Base-by-base conservation (phyloP, 2,888 invertebrate genomes). In the Tetrapedia diversipes region DNA sequence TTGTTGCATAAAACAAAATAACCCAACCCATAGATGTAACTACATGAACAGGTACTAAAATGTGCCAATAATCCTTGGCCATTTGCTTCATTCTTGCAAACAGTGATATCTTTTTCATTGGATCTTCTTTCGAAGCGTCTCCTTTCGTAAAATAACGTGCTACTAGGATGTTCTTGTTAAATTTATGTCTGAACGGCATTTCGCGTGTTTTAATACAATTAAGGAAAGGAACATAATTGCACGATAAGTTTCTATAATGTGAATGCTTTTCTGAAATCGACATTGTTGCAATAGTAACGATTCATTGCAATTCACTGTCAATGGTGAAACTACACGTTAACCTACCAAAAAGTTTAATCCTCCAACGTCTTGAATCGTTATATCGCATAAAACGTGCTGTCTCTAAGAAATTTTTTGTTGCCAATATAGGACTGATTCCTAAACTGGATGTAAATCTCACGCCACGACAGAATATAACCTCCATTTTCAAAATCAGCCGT, bases 1-100 rank as follows among this genome's bases (percentile, higher is more conserved):
- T 96, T 85, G 95, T 92, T 89, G 96, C 95, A 92, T 98, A 99
- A 92, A 98, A 98, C 24, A 95, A 93, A 19, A 96, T 96, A 91
- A 96, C 95, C 99, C 99, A 99, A 68, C 96, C 93, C 39, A 95
- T 93, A 2, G 98, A 99, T 11, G 98, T 98, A 22, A 95, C 94
- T 59, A 96, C 89, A 92, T 99, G 99, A 2, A 99, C 99, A 4
- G 98, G 99, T 70, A 99, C 93, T 70, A 98, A 92, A 66, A 99
- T 96, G 92, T 99, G 98, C 97, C 99, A 99, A 92, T 99, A 99
- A 90, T 98, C 96, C 90, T 96, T 96, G 90, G 97, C 97, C 95
- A 98, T 97, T 88, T 95, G 93, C 91, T 98, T 98, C 92, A 99
- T 98, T 88, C 94, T 95, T 86, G 96, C 94, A 88, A 97, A 95